Evolutionary conservation across 2,888 invertebrate genomes (phyloP), one percentile per base, ranked within the genome.

Genomic region (Lycaena phlaeas): DNA sequence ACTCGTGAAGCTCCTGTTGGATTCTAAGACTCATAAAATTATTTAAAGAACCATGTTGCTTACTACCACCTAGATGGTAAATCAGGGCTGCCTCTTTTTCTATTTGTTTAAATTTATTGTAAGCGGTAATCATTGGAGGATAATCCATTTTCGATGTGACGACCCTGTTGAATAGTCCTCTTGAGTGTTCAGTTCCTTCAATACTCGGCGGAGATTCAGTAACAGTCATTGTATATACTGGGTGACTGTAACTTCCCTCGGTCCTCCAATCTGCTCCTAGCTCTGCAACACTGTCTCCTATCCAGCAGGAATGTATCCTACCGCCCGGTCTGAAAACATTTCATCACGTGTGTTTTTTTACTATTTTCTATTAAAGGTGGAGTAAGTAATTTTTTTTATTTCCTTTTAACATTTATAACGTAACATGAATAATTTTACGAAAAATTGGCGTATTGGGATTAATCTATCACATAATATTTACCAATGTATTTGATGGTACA

Each of bases 201-300:
- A 79, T 70, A 5, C 86, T 84, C 2, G 90, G 74, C 1, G 90
- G 82, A 11, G 87, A 81, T 57, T 91, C 91, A 37, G 85, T 78
- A 0, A 89, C 88, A 0, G 89, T 87, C 47, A 91, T 62, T 4
- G 82, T 82, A 59, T 87, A 91, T n/a, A 91, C 78, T 0, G 92
- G 89, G 64, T 81, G 76, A 22, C 64, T 68, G 22, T 51, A 52
- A 36, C 51, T 52, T 40, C 64, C 66, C 28, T 91, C 89, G 4
- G 88, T 86, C 11, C 88, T 89, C 86, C 87, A 89, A 44, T 89
- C 87, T 1, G 92, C 89, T 1, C 93, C 93, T 63, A 93, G 82
- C 61, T 93, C 93, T 4, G 91, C 91, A 11, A 90, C 89, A 1
- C 89, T 87, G 52, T 92, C 92, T n/a, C 91, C 91, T 12, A 92